Evolutionary conservation across 2,797 vertebrate genomes (phyloP).

Genomic region (Molossus molossus): DNA sequence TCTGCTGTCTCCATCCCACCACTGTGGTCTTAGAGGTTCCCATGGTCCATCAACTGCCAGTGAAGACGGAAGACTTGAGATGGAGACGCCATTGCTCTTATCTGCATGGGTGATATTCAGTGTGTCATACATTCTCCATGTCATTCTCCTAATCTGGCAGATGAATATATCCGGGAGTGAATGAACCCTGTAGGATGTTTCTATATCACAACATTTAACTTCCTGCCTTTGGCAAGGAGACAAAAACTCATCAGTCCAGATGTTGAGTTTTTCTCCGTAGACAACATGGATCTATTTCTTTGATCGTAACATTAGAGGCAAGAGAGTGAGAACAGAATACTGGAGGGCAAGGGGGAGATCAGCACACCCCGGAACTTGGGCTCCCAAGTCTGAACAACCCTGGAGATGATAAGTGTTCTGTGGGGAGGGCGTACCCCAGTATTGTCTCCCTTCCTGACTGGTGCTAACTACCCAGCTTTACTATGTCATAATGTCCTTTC

Average conservation of each 20-base stretch:
- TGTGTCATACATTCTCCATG: not conserved
- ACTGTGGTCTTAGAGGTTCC: not conserved
- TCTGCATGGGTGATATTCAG: not conserved
- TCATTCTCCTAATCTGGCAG: not conserved
- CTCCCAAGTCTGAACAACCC: not conserved
- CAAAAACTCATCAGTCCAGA: not conserved
- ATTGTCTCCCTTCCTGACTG: not conserved
- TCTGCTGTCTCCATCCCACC: not conserved
- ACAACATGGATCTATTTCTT: not conserved
- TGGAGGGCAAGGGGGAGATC: not conserved
- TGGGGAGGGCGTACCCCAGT: fast-evolving
- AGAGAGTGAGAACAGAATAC: not conserved
- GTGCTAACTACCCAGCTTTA: not conserved
- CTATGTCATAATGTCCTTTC: not conserved
- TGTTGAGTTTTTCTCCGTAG: slow-evolving; percentile 4
- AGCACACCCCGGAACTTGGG: not conserved
- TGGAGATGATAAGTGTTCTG: not conserved
- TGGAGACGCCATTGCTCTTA: not conserved
- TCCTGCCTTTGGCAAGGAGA: not conserved
- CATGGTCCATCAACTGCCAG: no score
- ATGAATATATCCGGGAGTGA: not conserved
- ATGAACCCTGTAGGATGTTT: not conserved
- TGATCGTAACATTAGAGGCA: not conserved
- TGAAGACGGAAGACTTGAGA: not conserved
- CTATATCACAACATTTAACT: not conserved